A percentile compares a stretch with the other conserved stretches of the same genome.
Evolutionary conservation across 2,888 invertebrate genomes (phyloP).

Genomic region (Drosophila yooni): DNA sequence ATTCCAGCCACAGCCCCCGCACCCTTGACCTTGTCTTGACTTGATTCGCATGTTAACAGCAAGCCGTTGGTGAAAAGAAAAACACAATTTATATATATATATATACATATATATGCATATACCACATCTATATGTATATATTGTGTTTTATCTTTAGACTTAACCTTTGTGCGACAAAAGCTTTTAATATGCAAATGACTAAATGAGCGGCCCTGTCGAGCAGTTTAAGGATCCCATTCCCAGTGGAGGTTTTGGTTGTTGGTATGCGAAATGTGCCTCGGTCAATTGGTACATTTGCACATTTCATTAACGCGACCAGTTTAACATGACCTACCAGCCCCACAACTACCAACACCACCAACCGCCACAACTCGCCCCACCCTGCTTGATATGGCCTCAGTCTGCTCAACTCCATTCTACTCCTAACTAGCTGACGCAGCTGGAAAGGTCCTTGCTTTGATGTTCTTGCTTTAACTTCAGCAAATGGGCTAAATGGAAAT

Average conservation of each 20-base stretch:
- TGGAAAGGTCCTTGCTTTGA: slow-evolving; percentile 67
- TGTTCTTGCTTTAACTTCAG: slow-evolving; percentile 52
- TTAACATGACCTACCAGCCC: slow-evolving; percentile 41
- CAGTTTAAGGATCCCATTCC: slow-evolving; percentile 32
- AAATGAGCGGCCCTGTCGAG: slow-evolving; percentile 66
- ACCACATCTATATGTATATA: slow-evolving; percentile 21
- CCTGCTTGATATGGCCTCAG: background rate
- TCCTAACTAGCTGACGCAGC: slow-evolving; percentile 74
- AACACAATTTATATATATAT: slow-evolving; percentile 19
- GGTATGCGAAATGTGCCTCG: slow-evolving; percentile 64
- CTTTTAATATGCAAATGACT: slow-evolving; percentile 81
- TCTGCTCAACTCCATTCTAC: slow-evolving; percentile 19
- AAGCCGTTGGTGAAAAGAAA: slow-evolving; percentile 29
- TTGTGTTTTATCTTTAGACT: slow-evolving; percentile 77
- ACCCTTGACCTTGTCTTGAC: slow-evolving; percentile 40
- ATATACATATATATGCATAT: slow-evolving; percentile 14
- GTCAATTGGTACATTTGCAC: slow-evolving; percentile 80
- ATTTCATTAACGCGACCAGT: slow-evolving; percentile 73
- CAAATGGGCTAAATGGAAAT: slow-evolving; percentile 55
- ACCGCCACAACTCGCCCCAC: slow-evolving; percentile 5
- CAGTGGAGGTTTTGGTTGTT: slow-evolving; percentile 23
- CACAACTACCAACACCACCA: slow-evolving; percentile 2
- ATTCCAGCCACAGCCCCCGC: slow-evolving; percentile 9
- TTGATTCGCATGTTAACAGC: slow-evolving; percentile 78
- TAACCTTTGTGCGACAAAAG: slow-evolving; percentile 82